Evolutionary conservation across 2,797 vertebrate species (phyloP), one percentile per base, ranked within the genome.

Genomic region (Catamblyrhynchus diadema): DNA sequence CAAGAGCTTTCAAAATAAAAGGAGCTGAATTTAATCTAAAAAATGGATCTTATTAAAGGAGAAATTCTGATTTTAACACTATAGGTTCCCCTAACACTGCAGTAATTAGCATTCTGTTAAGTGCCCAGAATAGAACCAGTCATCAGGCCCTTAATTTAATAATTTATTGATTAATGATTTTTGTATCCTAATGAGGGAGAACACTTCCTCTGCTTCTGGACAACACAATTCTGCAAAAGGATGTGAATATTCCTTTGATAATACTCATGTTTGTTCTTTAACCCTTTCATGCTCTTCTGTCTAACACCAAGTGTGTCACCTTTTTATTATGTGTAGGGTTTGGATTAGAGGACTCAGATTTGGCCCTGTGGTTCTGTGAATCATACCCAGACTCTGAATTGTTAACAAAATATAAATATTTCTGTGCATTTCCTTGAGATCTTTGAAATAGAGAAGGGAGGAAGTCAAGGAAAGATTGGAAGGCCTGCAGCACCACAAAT

Each of bases 151-250:
- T 66, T 94, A 94, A 95, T 95, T 70, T 93, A 93, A 83, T 94
- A 88, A 94, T 94, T 88, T 95, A 94, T 88, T 91, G 91, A 90
- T 94, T 90, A 81, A 94, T 84, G 66, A n/a, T 73, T 90, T 97
- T 78, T 95, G 59, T 91, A 69, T 94, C 88, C 81, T 79, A 45
- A 59, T 81, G 82, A 83, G 59, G 39, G 50, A 78, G 80, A 56
- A 59, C 22, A 18, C 73, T 91, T 96, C 67, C 81, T 94, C 59
- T 86, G 65, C 85, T 74, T 28, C 90, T 88, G 82, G 95, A 72
- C 87, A 88, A 74, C 47, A 14, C 69, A 88, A 75, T 90, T 83
- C 61, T 78, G 50, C 21, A 86, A 81, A 86, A 90, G 47, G 45
- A 79, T 94, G 73, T 69, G 80, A 75, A 65, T 95, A 65, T 56